Evolutionary conservation across 2,888 invertebrate genomes (phyloP), one percentile per base, ranked within the genome.

Genomic region (Slavum lentiscoides): DNA sequence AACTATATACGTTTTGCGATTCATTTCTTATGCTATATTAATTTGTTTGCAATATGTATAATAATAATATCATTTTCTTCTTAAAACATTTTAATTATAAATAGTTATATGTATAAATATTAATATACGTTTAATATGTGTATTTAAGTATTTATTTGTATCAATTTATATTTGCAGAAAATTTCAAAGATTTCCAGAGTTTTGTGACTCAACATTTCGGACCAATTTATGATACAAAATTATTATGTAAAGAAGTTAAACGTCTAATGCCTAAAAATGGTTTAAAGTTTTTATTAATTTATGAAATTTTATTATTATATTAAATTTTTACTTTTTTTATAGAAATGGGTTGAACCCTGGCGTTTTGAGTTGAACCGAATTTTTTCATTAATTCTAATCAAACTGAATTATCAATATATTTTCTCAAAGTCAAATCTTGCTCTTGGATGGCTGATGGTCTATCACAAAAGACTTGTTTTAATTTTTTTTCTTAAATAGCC

Each of bases 161-260:
- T 5, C 6, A 17, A 53, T 74, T 74, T 9, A 37, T 68, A 8
- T 77, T 77, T 70, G 15, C 49, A 80, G 77, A 64, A 39, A 70
- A 53, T 5, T 80, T 70, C 2, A 55, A 70, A 72, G 70, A 70
- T 70, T 80, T 21, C 17, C 49, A 80, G n/a, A 17, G 6, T 80
- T 80, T 70, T 80, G 17, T 80, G 11, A 43, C 21, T 6, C 55
- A 58, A 2, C 55, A 61, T 39, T 80, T 80, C 70, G 77, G 77
- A 37, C 70, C 70, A 55, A 80, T 80, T 72, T 80, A 80, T 64
- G 77, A 80, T 61, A 72, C 77, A 64, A 80, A 80, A 64, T 55
- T 80, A 19, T 62, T 80, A 39, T 64, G 55, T 37, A 80, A 80
- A 23, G 70, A 69, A 64, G 49, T 80, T 19, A 70, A 70, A 64